Conservation (phyloP, 2,797 vertebrate genomes). For the Pelobates cultripes region DNA sequence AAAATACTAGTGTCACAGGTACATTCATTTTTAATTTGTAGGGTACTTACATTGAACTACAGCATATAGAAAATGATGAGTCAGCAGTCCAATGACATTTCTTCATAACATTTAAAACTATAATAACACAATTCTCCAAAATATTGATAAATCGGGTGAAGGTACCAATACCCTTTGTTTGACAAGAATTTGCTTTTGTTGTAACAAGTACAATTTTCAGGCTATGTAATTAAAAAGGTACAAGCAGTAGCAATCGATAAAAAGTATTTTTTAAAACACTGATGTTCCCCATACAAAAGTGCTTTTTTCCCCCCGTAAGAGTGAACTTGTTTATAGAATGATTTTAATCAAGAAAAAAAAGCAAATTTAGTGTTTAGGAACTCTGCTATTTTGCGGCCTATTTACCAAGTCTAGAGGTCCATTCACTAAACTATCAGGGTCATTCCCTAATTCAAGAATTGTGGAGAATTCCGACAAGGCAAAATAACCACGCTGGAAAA, state of each 20-base stretch:
- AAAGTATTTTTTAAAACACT: not conserved
- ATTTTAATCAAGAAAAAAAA: no score
- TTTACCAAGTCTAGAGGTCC: no score
- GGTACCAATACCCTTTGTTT: not conserved
- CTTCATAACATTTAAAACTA: slow-evolving; percentile 58
- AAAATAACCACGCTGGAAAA: no score
- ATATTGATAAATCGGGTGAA: slow-evolving; percentile 50
- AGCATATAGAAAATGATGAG: slow-evolving; percentile 47
- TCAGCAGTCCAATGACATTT: slow-evolving; percentile 54
- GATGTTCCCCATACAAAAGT: no score
- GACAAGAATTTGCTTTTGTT: not conserved
- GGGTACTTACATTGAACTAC: slow-evolving; percentile 56
- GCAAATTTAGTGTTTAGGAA: no score
- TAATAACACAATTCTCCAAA: slow-evolving; percentile 59
- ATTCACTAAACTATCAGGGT: no score
- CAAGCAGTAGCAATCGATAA: not conserved
- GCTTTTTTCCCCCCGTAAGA: no score
- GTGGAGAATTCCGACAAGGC: no score
- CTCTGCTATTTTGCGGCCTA: no score
- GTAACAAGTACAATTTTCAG: not conserved
- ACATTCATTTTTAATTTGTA: slow-evolving; percentile 65
- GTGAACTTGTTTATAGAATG: no score
- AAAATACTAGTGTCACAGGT: slow-evolving; percentile 43
- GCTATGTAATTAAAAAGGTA: not conserved
- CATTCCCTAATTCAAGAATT: no score